phyloP scores from a whole-genome alignment of 2,113 vertebrate species.

The Kryptolebias marmoratus region DNA sequence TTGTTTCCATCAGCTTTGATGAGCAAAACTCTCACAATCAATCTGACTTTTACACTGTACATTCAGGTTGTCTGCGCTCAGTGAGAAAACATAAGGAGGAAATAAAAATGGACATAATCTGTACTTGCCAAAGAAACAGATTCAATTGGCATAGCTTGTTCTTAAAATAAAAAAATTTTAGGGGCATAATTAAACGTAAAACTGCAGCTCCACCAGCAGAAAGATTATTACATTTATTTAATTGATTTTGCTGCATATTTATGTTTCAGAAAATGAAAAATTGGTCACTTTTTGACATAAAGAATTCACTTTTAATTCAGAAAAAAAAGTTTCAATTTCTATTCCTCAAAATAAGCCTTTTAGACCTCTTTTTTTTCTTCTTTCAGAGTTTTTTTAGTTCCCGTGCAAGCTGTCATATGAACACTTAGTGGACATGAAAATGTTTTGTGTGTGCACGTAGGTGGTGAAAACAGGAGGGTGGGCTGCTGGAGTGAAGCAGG shows the following conservation, averaged over 20 bases:
- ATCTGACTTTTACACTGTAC: not conserved
- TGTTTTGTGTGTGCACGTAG: slow-evolving; percentile 16
- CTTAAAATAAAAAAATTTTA: too few relatives aligned
- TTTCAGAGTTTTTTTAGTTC: not conserved
- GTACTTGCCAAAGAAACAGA: not conserved
- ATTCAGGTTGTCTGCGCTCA: not conserved
- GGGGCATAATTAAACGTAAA: too few relatives aligned
- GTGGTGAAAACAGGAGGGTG: slow-evolving; percentile 31
- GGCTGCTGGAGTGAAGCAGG: slow-evolving; percentile 7
- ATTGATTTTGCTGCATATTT: too few relatives aligned
- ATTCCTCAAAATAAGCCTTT: slow-evolving; percentile 33
- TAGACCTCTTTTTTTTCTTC: slow-evolving; percentile 10
- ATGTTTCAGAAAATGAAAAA: too few relatives aligned
- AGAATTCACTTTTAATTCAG: not conserved
- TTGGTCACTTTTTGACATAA: too few relatives aligned
- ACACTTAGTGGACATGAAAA: not conserved
- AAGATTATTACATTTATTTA: too few relatives aligned
- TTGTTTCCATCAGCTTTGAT: not conserved
- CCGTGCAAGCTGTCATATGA: not conserved
- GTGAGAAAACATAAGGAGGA: not conserved
- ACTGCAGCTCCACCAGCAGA: too few relatives aligned
- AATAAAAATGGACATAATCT: not conserved
- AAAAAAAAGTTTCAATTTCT: slow-evolving; percentile 9
- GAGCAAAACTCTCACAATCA: not conserved
- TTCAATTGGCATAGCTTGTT: too few relatives aligned